phyloP scores from a whole-genome alignment of 2,113 vertebrate species.

The Dasyornis broadbenti region DNA sequence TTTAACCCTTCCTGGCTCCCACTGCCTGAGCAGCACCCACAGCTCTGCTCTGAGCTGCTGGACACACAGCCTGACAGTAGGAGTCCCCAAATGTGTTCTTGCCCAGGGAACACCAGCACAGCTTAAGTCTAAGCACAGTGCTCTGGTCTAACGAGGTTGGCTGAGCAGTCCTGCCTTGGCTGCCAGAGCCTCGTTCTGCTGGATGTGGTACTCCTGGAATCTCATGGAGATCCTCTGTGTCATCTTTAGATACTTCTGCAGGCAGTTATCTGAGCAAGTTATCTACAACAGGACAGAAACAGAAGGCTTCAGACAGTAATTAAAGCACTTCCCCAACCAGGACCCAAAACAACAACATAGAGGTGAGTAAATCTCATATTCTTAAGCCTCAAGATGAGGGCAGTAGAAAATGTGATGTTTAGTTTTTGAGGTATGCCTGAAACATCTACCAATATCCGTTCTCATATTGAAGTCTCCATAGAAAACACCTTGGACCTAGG shows the following conservation, averaged over 20 bases:
- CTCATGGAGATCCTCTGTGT: conserved; percentile 98
- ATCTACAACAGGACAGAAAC: conserved; percentile 70
- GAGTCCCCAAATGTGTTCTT: not conserved
- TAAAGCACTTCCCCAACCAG: not conserved
- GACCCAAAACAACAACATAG: not conserved
- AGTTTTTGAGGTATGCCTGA: not conserved
- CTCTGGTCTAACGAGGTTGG: conserved; percentile 76
- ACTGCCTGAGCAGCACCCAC: conserved; percentile 1
- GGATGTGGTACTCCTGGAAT: conserved; percentile 98
- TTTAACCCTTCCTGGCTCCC: conserved; percentile 22
- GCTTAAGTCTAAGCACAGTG: not conserved
- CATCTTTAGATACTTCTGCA: conserved; percentile 99
- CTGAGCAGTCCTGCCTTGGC: conserved; percentile 92
- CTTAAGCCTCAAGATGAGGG: not conserved
- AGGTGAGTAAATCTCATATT: not conserved
- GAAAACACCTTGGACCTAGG: not conserved
- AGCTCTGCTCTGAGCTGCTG: not conserved
- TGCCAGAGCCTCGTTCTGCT: conserved; percentile 96
- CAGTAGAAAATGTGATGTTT: not conserved
- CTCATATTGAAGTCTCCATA: not conserved
- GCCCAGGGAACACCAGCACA: not conserved
- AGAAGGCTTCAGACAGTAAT: not conserved
- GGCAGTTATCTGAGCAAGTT: conserved; percentile 90
- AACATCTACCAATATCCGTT: not conserved
- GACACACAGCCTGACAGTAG: not conserved